Conservation (phyloP, 2,113 vertebrate genomes). For the Asarcornis scutulata region DNA sequence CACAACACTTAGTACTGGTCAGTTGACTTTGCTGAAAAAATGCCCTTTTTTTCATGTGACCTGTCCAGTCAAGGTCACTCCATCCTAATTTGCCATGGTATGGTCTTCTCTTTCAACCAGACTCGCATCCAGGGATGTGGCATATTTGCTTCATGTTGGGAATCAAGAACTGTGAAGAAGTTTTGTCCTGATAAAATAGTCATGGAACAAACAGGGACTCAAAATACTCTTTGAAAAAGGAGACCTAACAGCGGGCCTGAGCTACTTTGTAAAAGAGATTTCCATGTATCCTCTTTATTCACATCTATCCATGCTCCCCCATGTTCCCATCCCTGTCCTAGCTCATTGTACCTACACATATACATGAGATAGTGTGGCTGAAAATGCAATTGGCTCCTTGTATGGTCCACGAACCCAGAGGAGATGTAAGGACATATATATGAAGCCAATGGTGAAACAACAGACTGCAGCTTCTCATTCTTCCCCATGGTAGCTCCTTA, state of each 20-base stretch:
- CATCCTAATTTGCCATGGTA: not conserved
- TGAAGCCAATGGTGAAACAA: rapidly evolving
- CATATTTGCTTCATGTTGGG: not conserved
- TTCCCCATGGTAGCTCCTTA: not conserved
- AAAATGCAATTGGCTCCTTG: not conserved
- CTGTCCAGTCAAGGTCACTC: not conserved
- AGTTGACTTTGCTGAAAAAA: not conserved
- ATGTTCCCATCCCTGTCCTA: not conserved
- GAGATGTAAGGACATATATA: not conserved
- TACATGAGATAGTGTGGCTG: not conserved
- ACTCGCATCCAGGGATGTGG: not conserved
- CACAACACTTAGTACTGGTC: not conserved
- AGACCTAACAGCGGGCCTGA: not conserved
- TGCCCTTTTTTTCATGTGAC: not conserved
- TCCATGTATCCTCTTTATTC: not conserved
- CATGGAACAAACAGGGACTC: not conserved
- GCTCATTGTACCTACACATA: not conserved
- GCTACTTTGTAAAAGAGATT: not conserved
- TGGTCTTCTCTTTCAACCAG: not conserved
- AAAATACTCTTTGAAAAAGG: not conserved
- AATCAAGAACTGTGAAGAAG: not conserved
- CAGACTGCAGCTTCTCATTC: not conserved
- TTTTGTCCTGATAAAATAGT: not conserved
- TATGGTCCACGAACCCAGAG: not conserved
- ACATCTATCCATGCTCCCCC: not conserved